These are phyloP conservation scores for Notarius lentiginosus DNA, from an alignment of 2,113 vertebrate genomes.

Conservation along the genomic window DNA sequence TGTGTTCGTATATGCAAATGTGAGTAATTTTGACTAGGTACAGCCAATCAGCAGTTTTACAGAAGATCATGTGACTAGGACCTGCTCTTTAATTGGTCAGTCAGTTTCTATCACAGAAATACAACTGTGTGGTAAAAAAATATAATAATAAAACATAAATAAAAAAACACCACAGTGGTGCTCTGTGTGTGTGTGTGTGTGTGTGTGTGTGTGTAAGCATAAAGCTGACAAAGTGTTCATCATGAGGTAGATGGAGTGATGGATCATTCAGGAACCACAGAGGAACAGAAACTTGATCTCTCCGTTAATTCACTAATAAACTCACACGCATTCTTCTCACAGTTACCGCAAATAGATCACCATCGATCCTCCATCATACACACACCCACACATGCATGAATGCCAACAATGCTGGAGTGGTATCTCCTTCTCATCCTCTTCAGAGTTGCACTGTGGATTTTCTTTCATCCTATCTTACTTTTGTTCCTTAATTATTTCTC, in stretches of 20 bases:
- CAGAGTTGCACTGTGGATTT: not conserved
- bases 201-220: not conserved
- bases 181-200: not conserved
- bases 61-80: not conserved
- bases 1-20: not conserved
- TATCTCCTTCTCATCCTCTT: not conserved
- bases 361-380: conserved; percentile 59
- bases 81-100: not conserved
- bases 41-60: not conserved
- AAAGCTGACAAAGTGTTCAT: conserved; percentile 23
- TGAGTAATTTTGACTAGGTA: too few relatives aligned
- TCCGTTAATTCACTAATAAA: conserved; percentile 56
- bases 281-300: conserved; percentile 43
- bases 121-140: not conserved
- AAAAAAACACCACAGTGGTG: not conserved
- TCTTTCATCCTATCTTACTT: not conserved
- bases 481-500: not conserved
- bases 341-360: conserved; percentile 55
- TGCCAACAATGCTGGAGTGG: not conserved
- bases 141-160: too few relatives aligned
- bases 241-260: conserved; percentile 21
- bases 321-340: not conserved
- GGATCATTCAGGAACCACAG: conserved; percentile 40
- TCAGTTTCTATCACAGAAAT: conserved; percentile 1
- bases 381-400: conserved; percentile 46